Conservation (phyloP, 2,888 invertebrate species). For the Argynnis bischoffii region DNA sequence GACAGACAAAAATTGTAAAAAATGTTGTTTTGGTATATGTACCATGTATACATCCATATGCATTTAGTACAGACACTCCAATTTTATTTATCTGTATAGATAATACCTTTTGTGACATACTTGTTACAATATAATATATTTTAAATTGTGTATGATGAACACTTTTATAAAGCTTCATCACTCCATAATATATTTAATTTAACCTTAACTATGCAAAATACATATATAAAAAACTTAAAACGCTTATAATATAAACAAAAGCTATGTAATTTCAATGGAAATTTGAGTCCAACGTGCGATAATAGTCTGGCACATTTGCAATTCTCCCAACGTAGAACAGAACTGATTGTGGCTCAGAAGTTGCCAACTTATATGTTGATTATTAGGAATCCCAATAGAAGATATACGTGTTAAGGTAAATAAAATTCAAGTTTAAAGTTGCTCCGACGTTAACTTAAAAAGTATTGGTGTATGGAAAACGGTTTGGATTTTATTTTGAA, state of each 20-base stretch:
- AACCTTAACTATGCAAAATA: background rate
- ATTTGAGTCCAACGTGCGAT: slow-evolving; percentile 10
- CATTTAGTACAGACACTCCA: too few species aligned
- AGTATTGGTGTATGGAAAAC: slow-evolving; percentile 21
- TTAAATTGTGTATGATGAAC: too few species aligned
- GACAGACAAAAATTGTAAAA: too few species aligned
- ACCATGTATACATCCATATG: too few species aligned
- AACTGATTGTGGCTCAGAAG: slow-evolving; percentile 31
- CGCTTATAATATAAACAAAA: slow-evolving; percentile 1
- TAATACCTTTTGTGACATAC: too few species aligned
- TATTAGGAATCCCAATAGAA: slow-evolving; percentile 30
- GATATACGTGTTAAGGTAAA: slow-evolving; percentile 26
- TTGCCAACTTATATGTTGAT: slow-evolving; percentile 29
- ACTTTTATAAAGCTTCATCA: background rate
- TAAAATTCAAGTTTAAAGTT: slow-evolving; percentile 31
- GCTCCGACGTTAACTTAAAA: slow-evolving; percentile 27
- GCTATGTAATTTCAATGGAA: slow-evolving; percentile 9
- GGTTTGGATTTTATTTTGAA: slow-evolving; percentile 17
- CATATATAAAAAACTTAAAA: background rate
- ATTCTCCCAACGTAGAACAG: slow-evolving; percentile 28
- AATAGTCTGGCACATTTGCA: slow-evolving; percentile 18
- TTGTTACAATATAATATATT: too few species aligned
- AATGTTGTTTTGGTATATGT: too few species aligned
- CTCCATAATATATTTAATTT: background rate
- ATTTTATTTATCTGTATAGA: too few species aligned